Evolutionary conservation across 2,113 vertebrate genomes (phyloP).

Genomic region (Syrrhaptes paradoxus): DNA sequence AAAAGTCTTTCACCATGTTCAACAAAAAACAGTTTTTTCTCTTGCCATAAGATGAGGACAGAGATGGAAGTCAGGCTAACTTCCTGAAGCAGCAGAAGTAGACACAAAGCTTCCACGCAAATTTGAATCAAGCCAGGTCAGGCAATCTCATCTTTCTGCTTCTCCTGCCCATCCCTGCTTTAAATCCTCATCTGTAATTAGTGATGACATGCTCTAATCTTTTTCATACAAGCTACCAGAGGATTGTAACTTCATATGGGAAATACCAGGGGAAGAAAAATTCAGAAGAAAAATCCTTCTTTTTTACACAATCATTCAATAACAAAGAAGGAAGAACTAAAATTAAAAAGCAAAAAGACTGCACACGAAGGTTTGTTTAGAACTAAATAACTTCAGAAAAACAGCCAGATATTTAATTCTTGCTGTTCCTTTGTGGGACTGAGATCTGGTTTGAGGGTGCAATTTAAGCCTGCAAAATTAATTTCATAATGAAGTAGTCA

Average conservation of each 20-base stretch:
- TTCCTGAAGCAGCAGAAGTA: not conserved
- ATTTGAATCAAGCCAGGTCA: not conserved
- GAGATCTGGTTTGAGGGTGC: not conserved
- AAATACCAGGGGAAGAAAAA: not conserved
- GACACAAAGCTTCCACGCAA: not conserved
- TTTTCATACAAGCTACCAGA: not conserved
- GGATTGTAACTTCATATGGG: not conserved
- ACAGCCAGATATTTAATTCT: not conserved
- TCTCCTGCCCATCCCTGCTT: not conserved
- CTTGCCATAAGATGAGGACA: not conserved
- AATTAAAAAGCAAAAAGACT: not conserved
- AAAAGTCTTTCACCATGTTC: not conserved
- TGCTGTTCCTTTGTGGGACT: not conserved
- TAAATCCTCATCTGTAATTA: slow-evolving; percentile 21
- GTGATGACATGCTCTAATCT: not conserved
- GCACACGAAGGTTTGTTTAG: not conserved
- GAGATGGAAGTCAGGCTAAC: not conserved
- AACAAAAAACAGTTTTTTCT: not conserved
- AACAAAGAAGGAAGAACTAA: not conserved
- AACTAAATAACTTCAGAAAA: not conserved
- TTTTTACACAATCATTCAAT: not conserved
- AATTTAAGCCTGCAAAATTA: not conserved
- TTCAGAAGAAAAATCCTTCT: not conserved
- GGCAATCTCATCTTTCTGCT: not conserved
- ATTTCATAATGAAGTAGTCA: not conserved